Evolutionary conservation across 2,888 invertebrate species (phyloP).

Genomic region (Emmelina monodactyla): DNA sequence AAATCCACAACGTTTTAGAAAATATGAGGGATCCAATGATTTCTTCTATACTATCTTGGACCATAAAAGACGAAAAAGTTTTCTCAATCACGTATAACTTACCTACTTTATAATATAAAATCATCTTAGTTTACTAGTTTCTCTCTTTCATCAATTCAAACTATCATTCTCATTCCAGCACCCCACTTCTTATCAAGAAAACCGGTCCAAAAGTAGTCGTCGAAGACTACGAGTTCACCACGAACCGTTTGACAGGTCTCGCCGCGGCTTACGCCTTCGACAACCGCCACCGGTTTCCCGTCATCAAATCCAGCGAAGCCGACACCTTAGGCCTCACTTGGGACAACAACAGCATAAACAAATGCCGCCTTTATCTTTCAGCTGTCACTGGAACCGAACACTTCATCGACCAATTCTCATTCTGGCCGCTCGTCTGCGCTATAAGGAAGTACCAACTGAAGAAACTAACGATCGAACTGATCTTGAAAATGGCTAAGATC

Average conservation of each 20-base stretch:
- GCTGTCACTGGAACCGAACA: conserved; percentile 32
- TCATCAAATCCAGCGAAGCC: conserved; percentile 25
- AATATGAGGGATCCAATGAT: no score
- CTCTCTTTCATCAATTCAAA: no score
- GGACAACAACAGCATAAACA: conserved; percentile 21
- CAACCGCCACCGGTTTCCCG: conserved; percentile 25
- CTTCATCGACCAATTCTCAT: conserved; percentile 29
- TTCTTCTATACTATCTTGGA: no score
- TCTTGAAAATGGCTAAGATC: conserved; percentile 30
- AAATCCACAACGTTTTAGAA: no score
- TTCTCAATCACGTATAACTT: no score
- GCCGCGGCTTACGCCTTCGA: conserved; percentile 32
- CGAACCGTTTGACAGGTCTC: conserved; percentile 29
- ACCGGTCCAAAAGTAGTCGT: conserved; percentile 24
- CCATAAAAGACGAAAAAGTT: no score
- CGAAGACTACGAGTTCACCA: conserved; percentile 31
- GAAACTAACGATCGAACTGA: conserved; percentile 26
- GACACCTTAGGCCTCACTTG: conserved; percentile 26
- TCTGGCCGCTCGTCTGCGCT: conserved; percentile 31
- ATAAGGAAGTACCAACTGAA: conserved; percentile 29
- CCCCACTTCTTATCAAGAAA: conserved; percentile 27
- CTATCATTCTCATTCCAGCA: conserved; percentile 27
- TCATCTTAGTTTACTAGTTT: no score
- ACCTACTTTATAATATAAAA: no score
- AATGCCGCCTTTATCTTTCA: conserved; percentile 28